Conservation (phyloP, 2,888 invertebrate species). For the Iphiclides podalirius region DNA sequence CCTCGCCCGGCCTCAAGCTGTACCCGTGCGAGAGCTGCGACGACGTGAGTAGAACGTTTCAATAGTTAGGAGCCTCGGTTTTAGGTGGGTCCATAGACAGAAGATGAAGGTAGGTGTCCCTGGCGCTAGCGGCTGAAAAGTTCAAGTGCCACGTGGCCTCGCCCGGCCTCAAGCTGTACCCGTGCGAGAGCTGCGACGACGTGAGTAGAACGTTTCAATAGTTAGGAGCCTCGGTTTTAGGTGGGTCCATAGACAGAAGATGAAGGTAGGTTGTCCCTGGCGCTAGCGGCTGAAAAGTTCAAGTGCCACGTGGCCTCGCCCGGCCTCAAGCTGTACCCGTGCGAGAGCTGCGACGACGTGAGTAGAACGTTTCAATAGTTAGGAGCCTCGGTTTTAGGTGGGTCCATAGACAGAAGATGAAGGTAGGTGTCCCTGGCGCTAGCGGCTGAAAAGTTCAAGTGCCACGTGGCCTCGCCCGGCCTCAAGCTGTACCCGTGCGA, state of each 20-base stretch:
- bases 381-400: too few relatives aligned
- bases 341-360: conserved; percentile 60
- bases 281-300: conserved; percentile 50
- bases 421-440: too few relatives aligned
- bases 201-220: conserved; percentile 39
- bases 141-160: conserved; percentile 52
- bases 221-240: too few relatives aligned
- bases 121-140: too few relatives aligned
- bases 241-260: too few relatives aligned
- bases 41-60: conserved; percentile 39
- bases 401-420: too few relatives aligned
- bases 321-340: conserved; percentile 50
- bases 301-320: conserved; percentile 53
- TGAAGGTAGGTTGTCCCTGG: too few relatives aligned
- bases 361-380: conserved; percentile 30
- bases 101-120: too few relatives aligned
- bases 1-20: conserved; percentile 48
- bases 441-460: conserved; percentile 48
- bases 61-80: too few relatives aligned
- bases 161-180: conserved; percentile 51
- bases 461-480: conserved; percentile 53
- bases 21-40: conserved; percentile 63
- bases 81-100: too few relatives aligned
- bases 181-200: conserved; percentile 60
- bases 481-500: conserved; percentile 56